A percentile compares a stretch with the other conserved stretches of the same genome.
Evolutionary conservation across 2,113 vertebrate species (phyloP).

Genomic region (Thalassoma bifasciatum): DNA sequence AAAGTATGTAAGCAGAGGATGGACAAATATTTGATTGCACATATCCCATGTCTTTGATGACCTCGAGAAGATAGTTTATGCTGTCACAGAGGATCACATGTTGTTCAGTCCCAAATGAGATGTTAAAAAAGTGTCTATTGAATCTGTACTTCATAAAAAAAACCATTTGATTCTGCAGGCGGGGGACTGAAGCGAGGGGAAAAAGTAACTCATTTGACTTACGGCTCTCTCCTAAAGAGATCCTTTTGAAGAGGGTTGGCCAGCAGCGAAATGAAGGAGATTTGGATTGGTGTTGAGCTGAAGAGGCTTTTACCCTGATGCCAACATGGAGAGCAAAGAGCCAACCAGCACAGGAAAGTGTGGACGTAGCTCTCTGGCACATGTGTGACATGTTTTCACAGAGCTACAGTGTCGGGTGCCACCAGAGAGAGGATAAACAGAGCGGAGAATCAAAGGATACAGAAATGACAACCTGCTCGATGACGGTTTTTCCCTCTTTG

Average conservation of each 20-base stretch:
- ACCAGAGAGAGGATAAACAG: not conserved
- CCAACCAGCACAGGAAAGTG: slow-evolving; percentile 11
- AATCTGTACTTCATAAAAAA: slow-evolving; percentile 32
- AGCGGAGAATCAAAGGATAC: not conserved
- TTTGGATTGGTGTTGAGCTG: slow-evolving; percentile 49
- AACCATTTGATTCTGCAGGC: slow-evolving; percentile 33
- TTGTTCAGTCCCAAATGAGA: slow-evolving; percentile 8
- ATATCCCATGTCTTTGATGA: slow-evolving; percentile 1
- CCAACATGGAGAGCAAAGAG: slow-evolving; percentile 21
- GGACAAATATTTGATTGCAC: slow-evolving; percentile 30
- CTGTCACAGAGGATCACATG: not conserved
- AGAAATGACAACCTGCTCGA: not conserved
- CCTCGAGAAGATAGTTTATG: slow-evolving; percentile 22
- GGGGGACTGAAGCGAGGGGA: slow-evolving; percentile 8
- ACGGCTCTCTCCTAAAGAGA: slow-evolving; percentile 38
- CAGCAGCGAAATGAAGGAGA: slow-evolving; percentile 35
- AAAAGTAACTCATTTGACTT: slow-evolving; percentile 53
- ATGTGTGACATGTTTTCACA: slow-evolving; percentile 7
- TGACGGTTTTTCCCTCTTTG: not conserved
- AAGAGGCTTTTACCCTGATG: slow-evolving; percentile 42
- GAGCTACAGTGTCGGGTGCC: slow-evolving; percentile 25
- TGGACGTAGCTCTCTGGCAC: slow-evolving; percentile 39
- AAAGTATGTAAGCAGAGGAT: slow-evolving; percentile 31
- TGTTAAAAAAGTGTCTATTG: slow-evolving; percentile 34
- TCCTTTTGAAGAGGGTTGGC: slow-evolving; percentile 49